Base-by-base conservation (phyloP, 2,888 invertebrate species). In the Trilocha varians region DNA sequence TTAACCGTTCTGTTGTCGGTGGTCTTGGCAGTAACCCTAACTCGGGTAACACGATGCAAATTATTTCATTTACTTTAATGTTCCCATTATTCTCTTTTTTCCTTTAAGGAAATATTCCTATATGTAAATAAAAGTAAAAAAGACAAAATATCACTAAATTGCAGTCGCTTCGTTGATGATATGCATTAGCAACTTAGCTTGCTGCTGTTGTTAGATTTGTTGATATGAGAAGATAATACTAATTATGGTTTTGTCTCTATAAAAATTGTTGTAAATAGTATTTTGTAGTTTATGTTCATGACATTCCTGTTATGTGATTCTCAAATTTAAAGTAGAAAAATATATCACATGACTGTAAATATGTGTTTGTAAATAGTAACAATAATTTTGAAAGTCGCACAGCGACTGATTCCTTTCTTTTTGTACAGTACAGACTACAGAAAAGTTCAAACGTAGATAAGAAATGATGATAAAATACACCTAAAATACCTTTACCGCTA, bases 291-390 rank as follows among this genome's bases (percentile, higher is more conserved):
- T 58, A 67, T 69, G 66, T 70, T 75, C 68, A 65, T 64, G 50
- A 84, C 83, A 84, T 83, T 84, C 84, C 83, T 70, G 72, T 74
- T 82, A 71, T 74, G 77, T 75, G 74, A 67, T 74, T 80, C 75
- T 78, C 74, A 64, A 72, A 54, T 77, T 69, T 74, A 72, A 75
- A 70, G 66, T 65, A 70, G 57, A 61, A 72, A 73, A 75, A 63
- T 69, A 62, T 59, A 75, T 72, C 73, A 65, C 73, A 71, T 70
- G 67, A 67, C 65, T 84, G 84, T 84, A 83, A 71, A 84, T 84
- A 85, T 58, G 65, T 66, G 56, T 69, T 67, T 85, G 85, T 85
- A 85, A 67, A 85, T 85, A 84, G 73, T 75, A 68, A 72, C 67
- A 63, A 62, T 25, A 25, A 25, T 63, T 67, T 69, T 58, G 59